Base-by-base conservation (phyloP, 2,888 invertebrate genomes). In the Parelbella ahira region DNA sequence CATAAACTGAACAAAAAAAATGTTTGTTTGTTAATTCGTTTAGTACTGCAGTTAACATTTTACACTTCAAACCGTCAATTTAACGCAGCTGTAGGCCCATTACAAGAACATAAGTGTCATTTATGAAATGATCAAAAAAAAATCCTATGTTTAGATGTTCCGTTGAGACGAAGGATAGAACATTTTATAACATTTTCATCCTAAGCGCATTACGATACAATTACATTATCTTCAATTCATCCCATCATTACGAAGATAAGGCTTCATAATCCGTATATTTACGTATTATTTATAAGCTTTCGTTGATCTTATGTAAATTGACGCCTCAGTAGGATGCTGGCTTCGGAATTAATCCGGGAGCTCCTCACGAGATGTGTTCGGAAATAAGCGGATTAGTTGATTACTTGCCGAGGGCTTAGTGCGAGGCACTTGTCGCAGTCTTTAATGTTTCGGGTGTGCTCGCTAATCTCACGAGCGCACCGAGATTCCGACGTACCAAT, bases 231-330 rank as follows among this genome's bases (percentile, higher is more conserved):
- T n/a, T n/a, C n/a, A n/a, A n/a, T n/a, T n/a, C n/a, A n/a, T n/a
- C n/a, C n/a, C n/a, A n/a, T n/a, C 11, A 29, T 29, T 36, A 5
- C 5, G 18, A 30, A 21, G 23, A 24, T 24, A 34, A 25, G 18
- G 23, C 5, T 30, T 5, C 24, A 19, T 24, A 39, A 39, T 39
- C 32, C 25, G 10, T 7, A 25, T 20, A 39, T 25, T 37, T 32
- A 15, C 39, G 19, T 8, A 32, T 32, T 32, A 39, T 39, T 39
- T 39, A 39, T 32, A 32, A 39, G 30, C 30, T 7, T 8, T 3
- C 4, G 15, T 23, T 39, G 29, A 39, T 32, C 39, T 19, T 5
- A 39, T 30, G 39, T 32, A 39, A 39, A 39, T 38, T 39, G 32
- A 7, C 25, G 25, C 19, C 18, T 34, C 24, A 15, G 19, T 23